These are phyloP conservation scores for Pseudomugil gertrudae DNA, from an alignment of 2,797 vertebrate species.

Conservation along the genomic window DNA sequence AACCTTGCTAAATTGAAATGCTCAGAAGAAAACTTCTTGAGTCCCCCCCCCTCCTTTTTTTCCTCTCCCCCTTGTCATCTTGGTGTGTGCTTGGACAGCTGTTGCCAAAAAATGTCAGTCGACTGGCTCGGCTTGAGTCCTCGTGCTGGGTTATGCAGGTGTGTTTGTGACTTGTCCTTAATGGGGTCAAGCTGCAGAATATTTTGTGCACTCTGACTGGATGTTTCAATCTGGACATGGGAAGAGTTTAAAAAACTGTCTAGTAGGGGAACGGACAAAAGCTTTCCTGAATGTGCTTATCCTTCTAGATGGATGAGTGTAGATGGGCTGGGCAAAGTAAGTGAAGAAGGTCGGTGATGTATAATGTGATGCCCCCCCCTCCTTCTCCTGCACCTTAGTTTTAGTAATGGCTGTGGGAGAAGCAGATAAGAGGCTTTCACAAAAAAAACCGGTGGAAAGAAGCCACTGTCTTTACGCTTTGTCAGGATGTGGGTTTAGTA, in stretches of 20 bases:
- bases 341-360: conserved; percentile 57
- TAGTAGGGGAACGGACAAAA: background rate
- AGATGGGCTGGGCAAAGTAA: conserved; percentile 20
- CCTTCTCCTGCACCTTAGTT: conserved; percentile 24
- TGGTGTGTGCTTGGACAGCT: conserved; percentile 62
- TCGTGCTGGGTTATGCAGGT: conserved; percentile 54
- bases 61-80: no score
- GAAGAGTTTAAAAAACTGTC: no score
- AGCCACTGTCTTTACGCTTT: conserved; percentile 20
- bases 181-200: conserved; percentile 43
- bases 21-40: background rate
- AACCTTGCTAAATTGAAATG: background rate
- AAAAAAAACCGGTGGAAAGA: conserved; percentile 42
- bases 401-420: conserved; percentile 24
- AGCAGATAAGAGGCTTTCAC: conserved; percentile 45
- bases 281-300: conserved; percentile 21
- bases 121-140: conserved; percentile 33
- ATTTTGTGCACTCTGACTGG: background rate
- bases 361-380: conserved; percentile 42
- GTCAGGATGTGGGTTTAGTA: conserved; percentile 22
- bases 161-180: conserved; percentile 40
- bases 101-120: conserved; percentile 65
- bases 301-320: conserved; percentile 8
- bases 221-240: no score
- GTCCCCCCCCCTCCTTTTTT: no score